Base-by-base conservation (phyloP, 2,888 invertebrate species). In the Meliscaeva auricollis region DNA sequence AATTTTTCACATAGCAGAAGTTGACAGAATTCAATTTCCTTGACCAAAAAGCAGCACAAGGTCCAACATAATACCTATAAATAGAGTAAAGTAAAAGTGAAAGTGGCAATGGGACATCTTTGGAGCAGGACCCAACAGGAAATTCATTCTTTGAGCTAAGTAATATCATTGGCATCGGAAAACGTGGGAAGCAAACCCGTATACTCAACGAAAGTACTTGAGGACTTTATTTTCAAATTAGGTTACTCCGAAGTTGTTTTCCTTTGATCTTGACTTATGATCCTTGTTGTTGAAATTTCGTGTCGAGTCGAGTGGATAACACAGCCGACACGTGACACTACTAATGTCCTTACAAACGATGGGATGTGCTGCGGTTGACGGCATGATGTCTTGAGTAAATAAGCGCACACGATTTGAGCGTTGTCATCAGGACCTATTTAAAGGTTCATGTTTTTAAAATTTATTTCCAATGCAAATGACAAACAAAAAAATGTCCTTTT, bases 241-340 rank as follows among this genome's bases (percentile, higher is more conserved):
- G 77, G 87, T 87, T 82, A 82, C 68, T 73, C 44, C 76, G 73
- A 74, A 85, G 75, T 78, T 88, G 82, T 87, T 87, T 85, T 87
- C 70, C 87, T 88, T 88, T 88, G 88, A 88, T 88, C 88, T 88
- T 88, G 88, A 88, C 88, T 88, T 87, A 77, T 66, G 77, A 54
- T 38, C 20, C 58, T 58, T 38, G 58, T 64, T 80, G 87, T 73
- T 87, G 74, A 80, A 66, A 3, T 87, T 84, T 56, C 74, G 46
- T 32, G 41, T 54, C 70, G 30, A 54, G 41, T 80, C 74, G 62
- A 82, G 56, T 79, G 79, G 83, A 75, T 35, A 52, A 64, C 48
- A 52, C 50, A 52, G 17, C 50, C 32, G 84, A 70, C 84, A 85
- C 84, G 84, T 81, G 84, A 85, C 84, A 62, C 68, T 54, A 48